Evolutionary conservation across 2,888 invertebrate species (phyloP), one percentile per base, ranked within the genome.

Genomic region (Cosmia trapezina): DNA sequence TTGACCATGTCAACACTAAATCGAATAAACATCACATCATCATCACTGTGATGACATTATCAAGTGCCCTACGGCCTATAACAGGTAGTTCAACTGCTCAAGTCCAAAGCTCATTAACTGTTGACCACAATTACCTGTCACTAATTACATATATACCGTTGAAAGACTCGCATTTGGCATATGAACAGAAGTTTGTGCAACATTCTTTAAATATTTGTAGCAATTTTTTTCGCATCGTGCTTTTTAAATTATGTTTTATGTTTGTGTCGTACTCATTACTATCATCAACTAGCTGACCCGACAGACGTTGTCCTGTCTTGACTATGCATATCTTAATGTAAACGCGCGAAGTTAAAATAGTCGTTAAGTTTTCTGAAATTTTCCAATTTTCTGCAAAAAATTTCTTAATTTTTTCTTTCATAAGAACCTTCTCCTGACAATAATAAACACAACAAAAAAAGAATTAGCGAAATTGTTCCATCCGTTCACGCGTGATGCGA

Each of bases 81-180:
- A 3, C 28, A 28, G 65, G 45, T 78, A 69, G 65, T 59, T 61
- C 47, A 41, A 73, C 66, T 56, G 45, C 4, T 69, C 73, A 80
- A 73, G 68, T 69, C 62, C 62, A 82, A 63, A 79, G 69, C 22
- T 73, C 57, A 37, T 41, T 62, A 61, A 4, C 73, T 22, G 54
- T 59, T 81, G n/a, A 57, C 33, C 37, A 72, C 37, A 67, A 53
- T 57, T 63, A 64, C 45, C 7, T 56, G 56, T 28, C n/a, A 62
- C 17, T 77, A 73, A 73, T 57, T 65, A 57, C n/a, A 4, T 43
- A 9, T 37, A 37, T 37, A 64, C 64, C 28, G 28, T 68, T 68
- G n/a, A 64, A 70, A 37, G 56, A 28, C 28, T 57, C 60, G 73
- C 17, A 60, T 54, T 61, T 70, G 51, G 53, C 65, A 65, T 64